Percentiles rank a stretch among this genome's conserved stretches.
Conservation (phyloP, 2,888 invertebrate species). For the Synergus itoensis region DNA sequence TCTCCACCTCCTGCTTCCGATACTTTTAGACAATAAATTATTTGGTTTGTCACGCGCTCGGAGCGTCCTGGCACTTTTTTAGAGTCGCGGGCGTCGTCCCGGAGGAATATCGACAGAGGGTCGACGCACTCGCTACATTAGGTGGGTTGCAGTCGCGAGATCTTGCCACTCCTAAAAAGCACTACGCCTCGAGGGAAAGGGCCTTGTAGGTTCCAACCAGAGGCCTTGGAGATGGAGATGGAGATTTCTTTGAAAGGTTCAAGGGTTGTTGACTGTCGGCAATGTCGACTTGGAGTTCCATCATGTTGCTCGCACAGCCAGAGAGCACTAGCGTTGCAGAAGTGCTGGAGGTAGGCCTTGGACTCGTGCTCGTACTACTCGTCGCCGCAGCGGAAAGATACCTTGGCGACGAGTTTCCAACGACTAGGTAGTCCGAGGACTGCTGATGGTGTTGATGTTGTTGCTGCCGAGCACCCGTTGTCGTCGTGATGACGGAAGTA, state of each 20-base stretch:
- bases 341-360: conserved; percentile 72
- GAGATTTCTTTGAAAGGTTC: conserved; percentile 93
- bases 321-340: conserved; percentile 74
- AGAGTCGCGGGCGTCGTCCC: conserved; percentile 39
- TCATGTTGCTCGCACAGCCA: conserved; percentile 79
- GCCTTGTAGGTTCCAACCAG: conserved; percentile 77
- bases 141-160: conserved; percentile 45
- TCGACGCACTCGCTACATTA: conserved; percentile 40
- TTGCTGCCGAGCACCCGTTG: conserved; percentile 77
- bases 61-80: conserved; percentile 77
- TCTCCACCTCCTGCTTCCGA: conserved; percentile 54
- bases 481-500: conserved; percentile 83
- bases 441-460: conserved; percentile 77
- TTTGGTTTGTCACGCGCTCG: conserved; percentile 77
- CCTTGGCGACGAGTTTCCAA: conserved; percentile 75
- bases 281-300: conserved; percentile 90
- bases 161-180: conserved; percentile 49
- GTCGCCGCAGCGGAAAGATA: conserved; percentile 76
- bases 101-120: conserved; percentile 45
- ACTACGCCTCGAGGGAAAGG: conserved; percentile 78
- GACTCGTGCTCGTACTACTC: conserved; percentile 72
- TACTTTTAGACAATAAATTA: conserved; percentile 77
- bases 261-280: conserved; percentile 90
- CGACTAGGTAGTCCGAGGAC: conserved; percentile 78
- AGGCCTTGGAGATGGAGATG: conserved; percentile 87